Evolutionary conservation across 2,113 vertebrate species (phyloP).

Genomic region (Ophthalmolycus amberensis): DNA sequence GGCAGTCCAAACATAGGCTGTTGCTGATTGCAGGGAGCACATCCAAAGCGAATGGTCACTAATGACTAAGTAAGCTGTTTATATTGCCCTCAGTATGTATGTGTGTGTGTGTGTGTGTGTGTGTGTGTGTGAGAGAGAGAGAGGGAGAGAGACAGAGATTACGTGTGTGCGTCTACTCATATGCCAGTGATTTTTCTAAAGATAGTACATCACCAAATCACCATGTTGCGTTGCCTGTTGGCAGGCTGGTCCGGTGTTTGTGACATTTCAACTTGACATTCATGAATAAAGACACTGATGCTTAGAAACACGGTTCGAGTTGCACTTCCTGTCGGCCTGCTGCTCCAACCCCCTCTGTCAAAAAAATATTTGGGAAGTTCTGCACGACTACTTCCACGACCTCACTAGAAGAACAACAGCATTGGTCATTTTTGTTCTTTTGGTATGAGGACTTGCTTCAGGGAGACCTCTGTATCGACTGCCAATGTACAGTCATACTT

Average conservation of each 20-base stretch:
- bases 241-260: constrained; percentile 33
- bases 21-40: constrained; percentile 57
- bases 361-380: not conserved
- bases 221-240: constrained; percentile 27
- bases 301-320: not conserved
- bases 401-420: not conserved
- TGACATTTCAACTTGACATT: constrained; percentile 53
- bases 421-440: not conserved
- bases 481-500: constrained; percentile 20
- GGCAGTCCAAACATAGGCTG: constrained; percentile 58
- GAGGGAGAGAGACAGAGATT: not conserved
- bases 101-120: constrained; percentile 4
- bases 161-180: not conserved
- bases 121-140: not conserved
- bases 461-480: constrained; percentile 11
- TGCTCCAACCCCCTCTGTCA: not conserved
- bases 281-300: constrained; percentile 42
- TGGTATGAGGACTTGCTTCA: constrained; percentile 3
- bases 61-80: constrained; percentile 63
- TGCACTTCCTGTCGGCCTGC: constrained; percentile 2
- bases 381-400: not conserved
- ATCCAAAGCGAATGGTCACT: constrained; percentile 56
- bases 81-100: constrained; percentile 20
- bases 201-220: constrained; percentile 46
- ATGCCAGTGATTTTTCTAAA: constrained; percentile 42